Conservation (phyloP, 2,113 vertebrate species). For the Aldabrachelys gigantea region DNA sequence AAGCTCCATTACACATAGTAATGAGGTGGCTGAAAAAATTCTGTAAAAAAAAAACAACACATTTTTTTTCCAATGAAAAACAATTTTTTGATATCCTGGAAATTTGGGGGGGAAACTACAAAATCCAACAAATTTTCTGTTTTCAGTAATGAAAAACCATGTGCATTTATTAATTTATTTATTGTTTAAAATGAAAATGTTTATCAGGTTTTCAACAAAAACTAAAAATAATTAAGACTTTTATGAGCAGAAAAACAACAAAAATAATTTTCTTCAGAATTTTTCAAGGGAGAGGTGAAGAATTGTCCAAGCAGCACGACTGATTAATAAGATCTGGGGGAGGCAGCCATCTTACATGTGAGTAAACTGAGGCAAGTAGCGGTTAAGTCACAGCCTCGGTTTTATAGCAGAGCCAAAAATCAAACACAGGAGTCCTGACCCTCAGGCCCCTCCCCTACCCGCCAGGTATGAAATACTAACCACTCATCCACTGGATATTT, state of each 20-base stretch:
- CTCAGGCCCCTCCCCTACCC: too few species aligned
- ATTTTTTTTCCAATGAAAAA: not conserved
- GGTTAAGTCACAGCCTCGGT: not conserved
- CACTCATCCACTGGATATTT: too few species aligned
- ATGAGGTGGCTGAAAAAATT: not conserved
- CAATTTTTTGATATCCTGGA: not conserved
- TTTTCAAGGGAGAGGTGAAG: not conserved
- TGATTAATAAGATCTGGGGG: not conserved
- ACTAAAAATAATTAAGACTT: not conserved
- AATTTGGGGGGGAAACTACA: not conserved
- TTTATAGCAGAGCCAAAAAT: not conserved
- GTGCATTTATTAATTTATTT: not conserved
- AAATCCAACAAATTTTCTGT: not conserved
- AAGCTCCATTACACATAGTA: not conserved
- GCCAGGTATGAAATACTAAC: too few species aligned
- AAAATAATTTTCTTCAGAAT: not conserved
- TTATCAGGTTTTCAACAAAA: not conserved
- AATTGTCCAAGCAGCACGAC: not conserved
- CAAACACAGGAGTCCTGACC: not conserved
- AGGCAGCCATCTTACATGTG: not conserved
- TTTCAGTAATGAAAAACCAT: not conserved
- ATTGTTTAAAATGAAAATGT: not conserved
- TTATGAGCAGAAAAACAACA: not conserved
- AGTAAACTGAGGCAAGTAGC: not conserved
- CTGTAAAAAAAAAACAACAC: not conserved